Base-by-base conservation (phyloP, 1,140 invertebrate species). In the Eueides isabella region DNA sequence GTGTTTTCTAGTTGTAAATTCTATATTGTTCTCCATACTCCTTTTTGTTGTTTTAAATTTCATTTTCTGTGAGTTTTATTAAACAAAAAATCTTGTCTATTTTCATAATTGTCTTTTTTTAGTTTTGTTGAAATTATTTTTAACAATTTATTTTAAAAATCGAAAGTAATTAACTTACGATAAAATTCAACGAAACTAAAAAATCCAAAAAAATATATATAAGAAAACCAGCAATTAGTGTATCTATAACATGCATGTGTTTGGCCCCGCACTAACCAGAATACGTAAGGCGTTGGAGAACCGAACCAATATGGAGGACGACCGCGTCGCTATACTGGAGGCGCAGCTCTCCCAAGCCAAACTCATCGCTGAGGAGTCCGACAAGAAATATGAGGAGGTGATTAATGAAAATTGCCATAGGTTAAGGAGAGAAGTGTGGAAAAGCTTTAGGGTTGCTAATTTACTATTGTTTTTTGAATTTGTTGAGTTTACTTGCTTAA, bases 301-400 rank as follows among this genome's bases (percentile, higher is more conserved):
- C 93, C 96, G 98, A 94, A 98, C 98, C 91, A 99, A 99, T 94
- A 98, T 99, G 97, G 98, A 99, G 95, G 98, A 99, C 91, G 98
- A 99, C 94, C 96, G 98, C 92, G 98, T 99, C 90, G 96, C 97
- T 86, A 96, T 98, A 80, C 94, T 99, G 95, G 98, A 99, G 94
- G 96, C 97, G 78, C 98, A 99, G 93, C 96, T 99, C 90, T 96
- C 98, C 79, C 98, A 99, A 93, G 98, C 98, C 88, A 99, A 99
- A 95, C 96, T 98, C 93, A 99, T 99, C 94, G 98, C 98, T 80
- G 98, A 99, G 94, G 98, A 99, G 94, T 98, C 98, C 81, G 98
- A 99, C 95, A 99, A 99, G 95, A 99, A 99, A 98, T 99, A 99
- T 93, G 98, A 99, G 96, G 98, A 99, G 98, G 98, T 99, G 91